Base-by-base conservation (phyloP, 2,888 invertebrate genomes). In the Caenorhabditis sinica region DNA sequence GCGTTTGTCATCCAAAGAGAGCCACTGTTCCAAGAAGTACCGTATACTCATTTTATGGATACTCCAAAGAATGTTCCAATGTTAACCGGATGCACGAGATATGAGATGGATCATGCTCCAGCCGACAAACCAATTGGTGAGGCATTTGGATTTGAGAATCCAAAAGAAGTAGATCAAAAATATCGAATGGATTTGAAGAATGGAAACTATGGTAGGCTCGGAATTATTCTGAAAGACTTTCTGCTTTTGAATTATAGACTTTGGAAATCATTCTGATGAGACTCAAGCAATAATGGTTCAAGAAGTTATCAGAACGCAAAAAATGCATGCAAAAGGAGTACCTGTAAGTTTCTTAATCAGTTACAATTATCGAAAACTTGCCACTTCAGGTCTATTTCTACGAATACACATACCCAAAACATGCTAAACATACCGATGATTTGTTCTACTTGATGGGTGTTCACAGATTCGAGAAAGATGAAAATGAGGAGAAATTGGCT, bases 401-500 rank as follows among this genome's bases (percentile, higher is more conserved):
- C 63, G 83, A 85, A 11, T 88, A 83, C 76, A 74, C 76, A 6
- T 74, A 87, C 25, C 73, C 72, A 13, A 85, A 75, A 43, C 88
- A 88, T 51, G 53, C 83, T 15, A 20, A 25, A 0, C 88, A 88
- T 49, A 80, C 83, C 1, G 86, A 88, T 17, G 85, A 86, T 51
- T 58, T 86, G 2, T 85, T 77, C 36, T 83, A 85, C 53, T 30
- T 88, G 9, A 83, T 88, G 83, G 88, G 88, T 20, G 81, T 86
- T 60, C 88, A 88, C 36, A 43, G 36, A 3, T 88, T 86, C n/a
- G 82, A 86, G 15, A 75, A 45, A 53, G 86, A 86, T 33, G 86
- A 86, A 25, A 88, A 88, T 43, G 88, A 88, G 51, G 63, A 63
- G 49, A 68, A 83, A 17, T 40, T 86, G 28, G 72, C 73, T 2